Evolutionary conservation across 2,113 vertebrate species (phyloP), one percentile per base, ranked within the genome.

Genomic region (Balaenoptera acutorostrata): DNA sequence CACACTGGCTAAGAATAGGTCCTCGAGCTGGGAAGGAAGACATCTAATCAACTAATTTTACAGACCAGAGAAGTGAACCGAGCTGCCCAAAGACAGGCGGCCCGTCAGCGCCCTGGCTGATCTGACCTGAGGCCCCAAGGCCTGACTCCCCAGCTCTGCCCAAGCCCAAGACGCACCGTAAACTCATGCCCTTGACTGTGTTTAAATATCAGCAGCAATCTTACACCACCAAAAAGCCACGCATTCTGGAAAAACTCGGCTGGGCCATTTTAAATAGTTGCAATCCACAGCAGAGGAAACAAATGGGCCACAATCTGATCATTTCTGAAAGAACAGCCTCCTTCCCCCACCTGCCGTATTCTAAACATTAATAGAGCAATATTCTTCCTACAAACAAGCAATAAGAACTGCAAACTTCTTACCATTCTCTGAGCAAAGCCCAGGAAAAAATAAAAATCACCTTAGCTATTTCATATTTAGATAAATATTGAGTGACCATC

Each of bases 351-450:
- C 46, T 5, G 44, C 64, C 20, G 0, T n/a, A 29, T 31, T 41
- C 66, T n/a, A 61, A 17, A 90, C 77, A 3, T 9, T 1, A 6
- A 25, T 3, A 77, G 27, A 69, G 52, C 11, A 6, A 23, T 11
- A 33, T 11, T 52, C 36, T 14, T 31, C 63, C 21, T 33, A 27
- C 31, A 27, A n/a, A 33, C 2, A 77, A 68, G 36, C 23, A 29
- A 25, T 9, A 8, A 3, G 27, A 46, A 36, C 0, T 1, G 8
- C 0, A 4, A 4, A 11, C 6, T 33, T 17, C 77, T 68, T 11
- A 36, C n/a, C 59, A 23, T 20, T 15, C 72, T 55, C 81, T 4
- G 63, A 59, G 49, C 33, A n/a, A 36, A 18, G 15, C 15, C 33
- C 46, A 25, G 66, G 18, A 2, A 10, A 44, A 52, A 36, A 18